Conservation (phyloP, 2,888 invertebrate species). For the Augochlorella aurata region DNA sequence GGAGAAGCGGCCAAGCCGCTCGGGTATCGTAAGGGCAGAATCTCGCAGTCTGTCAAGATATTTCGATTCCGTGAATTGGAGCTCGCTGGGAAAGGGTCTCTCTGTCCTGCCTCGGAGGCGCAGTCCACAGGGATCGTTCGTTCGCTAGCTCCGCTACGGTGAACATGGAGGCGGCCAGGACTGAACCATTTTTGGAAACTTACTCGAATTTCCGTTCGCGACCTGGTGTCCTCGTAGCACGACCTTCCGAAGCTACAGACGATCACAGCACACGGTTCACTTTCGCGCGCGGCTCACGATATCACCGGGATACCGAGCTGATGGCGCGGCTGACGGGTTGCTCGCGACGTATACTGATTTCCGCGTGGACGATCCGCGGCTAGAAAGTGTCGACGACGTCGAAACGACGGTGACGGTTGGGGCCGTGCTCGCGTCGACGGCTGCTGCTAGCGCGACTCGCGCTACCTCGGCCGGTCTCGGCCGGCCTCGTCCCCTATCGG, state of each 20-base stretch:
- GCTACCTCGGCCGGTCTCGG: slow-evolving; percentile 67
- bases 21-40: slow-evolving; percentile 1
- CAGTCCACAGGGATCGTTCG: no score
- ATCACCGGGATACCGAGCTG: slow-evolving; percentile 22
- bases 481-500: slow-evolving; percentile 66
- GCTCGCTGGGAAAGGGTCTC: neutral
- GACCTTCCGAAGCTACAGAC: slow-evolving; percentile 41
- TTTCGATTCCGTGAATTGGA: neutral
- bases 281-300: slow-evolving; percentile 53
- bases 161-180: neutral
- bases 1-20: neutral
- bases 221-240: slow-evolving; percentile 18
- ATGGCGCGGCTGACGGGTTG: slow-evolving; percentile 3
- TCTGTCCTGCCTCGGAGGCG: no score
- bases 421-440: slow-evolving; percentile 73
- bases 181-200: slow-evolving; percentile 33
- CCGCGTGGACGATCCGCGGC: slow-evolving; percentile 65
- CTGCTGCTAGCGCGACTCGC: slow-evolving; percentile 68
- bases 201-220: slow-evolving; percentile 42
- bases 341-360: slow-evolving; percentile 40
- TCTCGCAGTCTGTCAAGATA: neutral
- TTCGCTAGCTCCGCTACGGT: no score
- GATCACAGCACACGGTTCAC: slow-evolving; percentile 60
- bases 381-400: slow-evolving; percentile 71
- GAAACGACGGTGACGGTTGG: slow-evolving; percentile 75